Percentiles rank a stretch among this genome's conserved stretches.
phyloP scores from a whole-genome alignment of 2,797 vertebrate species.

The Spea hammondii region DNA sequence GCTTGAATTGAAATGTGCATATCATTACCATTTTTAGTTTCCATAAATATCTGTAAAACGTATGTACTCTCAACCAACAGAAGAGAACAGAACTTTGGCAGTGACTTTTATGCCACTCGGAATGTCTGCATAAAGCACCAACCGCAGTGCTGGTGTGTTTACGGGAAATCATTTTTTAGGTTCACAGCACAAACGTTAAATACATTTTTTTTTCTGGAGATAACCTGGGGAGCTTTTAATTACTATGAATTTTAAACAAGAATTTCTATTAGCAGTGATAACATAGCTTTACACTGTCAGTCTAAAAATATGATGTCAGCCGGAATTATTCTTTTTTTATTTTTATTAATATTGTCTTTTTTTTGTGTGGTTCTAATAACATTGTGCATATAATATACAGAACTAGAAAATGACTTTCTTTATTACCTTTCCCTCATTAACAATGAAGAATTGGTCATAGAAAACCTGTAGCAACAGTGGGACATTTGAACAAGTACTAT shows the following conservation, averaged over 20 bases:
- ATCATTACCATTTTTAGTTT: constrained; percentile 55
- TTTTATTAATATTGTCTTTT: background rate
- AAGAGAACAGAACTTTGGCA: background rate
- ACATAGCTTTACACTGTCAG: background rate
- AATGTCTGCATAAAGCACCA: background rate
- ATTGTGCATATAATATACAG: no score
- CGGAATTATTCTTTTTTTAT: background rate
- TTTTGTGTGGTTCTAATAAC: no score
- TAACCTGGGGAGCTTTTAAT: background rate
- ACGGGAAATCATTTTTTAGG: background rate
- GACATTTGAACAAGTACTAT: no score
- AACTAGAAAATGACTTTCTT: no score
- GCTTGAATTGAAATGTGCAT: constrained; percentile 60
- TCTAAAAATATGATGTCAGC: background rate
- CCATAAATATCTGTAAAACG: constrained; percentile 47
- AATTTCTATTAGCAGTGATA: background rate
- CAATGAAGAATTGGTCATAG: no score
- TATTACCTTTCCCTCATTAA: no score
- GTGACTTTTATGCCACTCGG: background rate
- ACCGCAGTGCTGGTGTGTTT: background rate
- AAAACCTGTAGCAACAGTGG: no score
- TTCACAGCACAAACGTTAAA: no score
- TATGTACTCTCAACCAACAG: constrained; percentile 7
- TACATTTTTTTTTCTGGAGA: no score
- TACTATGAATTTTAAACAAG: background rate